A percentile compares a stretch with the other conserved stretches of the same genome.
Conservation (phyloP, 1,140 invertebrate species). For the Caenorhabditis tropicalis region DNA sequence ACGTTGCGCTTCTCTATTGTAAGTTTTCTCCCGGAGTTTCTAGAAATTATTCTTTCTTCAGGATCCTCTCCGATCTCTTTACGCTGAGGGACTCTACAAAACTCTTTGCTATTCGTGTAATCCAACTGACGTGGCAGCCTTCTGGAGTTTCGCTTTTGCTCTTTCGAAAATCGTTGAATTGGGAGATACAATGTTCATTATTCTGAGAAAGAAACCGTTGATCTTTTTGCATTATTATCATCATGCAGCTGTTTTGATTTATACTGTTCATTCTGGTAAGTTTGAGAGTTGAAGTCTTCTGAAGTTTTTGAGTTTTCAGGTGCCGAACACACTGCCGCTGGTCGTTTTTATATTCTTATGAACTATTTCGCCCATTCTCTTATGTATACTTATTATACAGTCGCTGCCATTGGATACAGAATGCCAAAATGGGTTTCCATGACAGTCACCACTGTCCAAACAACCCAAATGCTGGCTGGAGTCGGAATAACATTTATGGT, state of each 20-base stretch:
- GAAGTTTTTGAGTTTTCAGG: constrained; percentile 54
- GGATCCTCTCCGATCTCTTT: constrained; percentile 66
- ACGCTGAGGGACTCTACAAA: constrained; percentile 75
- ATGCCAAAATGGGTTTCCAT: constrained; percentile 85
- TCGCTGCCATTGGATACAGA: constrained; percentile 85
- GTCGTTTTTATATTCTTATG: constrained; percentile 96
- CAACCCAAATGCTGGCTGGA: constrained; percentile 97
- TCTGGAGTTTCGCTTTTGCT: constrained; percentile 74
- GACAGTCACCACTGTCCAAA: constrained; percentile 88
- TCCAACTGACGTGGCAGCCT: constrained; percentile 84
- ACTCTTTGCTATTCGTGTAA: constrained; percentile 76
- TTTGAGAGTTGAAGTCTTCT: not conserved
- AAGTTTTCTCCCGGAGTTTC: not conserved
- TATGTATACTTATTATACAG: constrained; percentile 96
- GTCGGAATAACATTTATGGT: constrained; percentile 80
- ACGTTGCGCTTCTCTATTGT: constrained; percentile 80
- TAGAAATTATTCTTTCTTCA: constrained; percentile 42
- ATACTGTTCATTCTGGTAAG: constrained; percentile 94
- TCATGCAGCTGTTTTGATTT: constrained; percentile 81
- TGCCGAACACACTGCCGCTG: constrained; percentile 88
- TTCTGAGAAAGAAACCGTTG: constrained; percentile 68
- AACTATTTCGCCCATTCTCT: constrained; percentile 95
- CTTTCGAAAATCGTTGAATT: constrained; percentile 72
- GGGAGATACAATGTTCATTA: constrained; percentile 71
- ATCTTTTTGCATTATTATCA: constrained; percentile 75